These are phyloP conservation scores for Aphelinus certus DNA, from an alignment of 1,140 invertebrate genomes.

Conservation along the genomic window DNA sequence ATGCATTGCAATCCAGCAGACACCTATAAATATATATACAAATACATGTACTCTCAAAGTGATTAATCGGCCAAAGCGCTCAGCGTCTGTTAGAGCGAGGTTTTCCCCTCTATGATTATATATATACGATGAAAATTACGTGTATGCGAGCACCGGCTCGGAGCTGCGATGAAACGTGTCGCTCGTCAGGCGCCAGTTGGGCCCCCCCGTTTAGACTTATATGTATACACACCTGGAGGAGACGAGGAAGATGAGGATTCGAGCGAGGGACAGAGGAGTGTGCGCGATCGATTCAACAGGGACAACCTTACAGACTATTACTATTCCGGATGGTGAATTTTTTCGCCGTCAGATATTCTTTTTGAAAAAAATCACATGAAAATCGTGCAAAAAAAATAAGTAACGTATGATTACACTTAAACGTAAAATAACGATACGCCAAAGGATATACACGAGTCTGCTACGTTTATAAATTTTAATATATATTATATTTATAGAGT, in stretches of 20 bases:
- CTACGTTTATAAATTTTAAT: conserved; percentile 54
- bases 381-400: conserved; percentile 3
- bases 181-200: too few species aligned
- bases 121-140: too few species aligned
- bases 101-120: too few species aligned
- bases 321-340: conserved; percentile 25
- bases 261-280: conserved; percentile 1
- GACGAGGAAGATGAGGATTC: too few species aligned
- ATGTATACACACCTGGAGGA: too few species aligned
- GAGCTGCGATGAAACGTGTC: too few species aligned
- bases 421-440: conserved; percentile 32
- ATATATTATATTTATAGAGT: conserved; percentile 31
- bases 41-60: background rate
- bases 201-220: too few species aligned
- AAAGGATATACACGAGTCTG: conserved; percentile 41
- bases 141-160: too few species aligned
- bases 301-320: background rate
- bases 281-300: background rate
- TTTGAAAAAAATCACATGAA: background rate
- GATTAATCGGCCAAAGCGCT: conserved; percentile 16
- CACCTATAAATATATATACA: too few species aligned
- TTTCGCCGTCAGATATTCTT: conserved; percentile 3
- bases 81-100: too few species aligned
- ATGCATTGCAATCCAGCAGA: too few species aligned
- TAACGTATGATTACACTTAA: background rate